A percentile compares a stretch with the other conserved stretches of the same genome.
These are phyloP conservation scores for Cariama cristata DNA, from an alignment of 2,113 vertebrate species.

Conservation along the genomic window DNA sequence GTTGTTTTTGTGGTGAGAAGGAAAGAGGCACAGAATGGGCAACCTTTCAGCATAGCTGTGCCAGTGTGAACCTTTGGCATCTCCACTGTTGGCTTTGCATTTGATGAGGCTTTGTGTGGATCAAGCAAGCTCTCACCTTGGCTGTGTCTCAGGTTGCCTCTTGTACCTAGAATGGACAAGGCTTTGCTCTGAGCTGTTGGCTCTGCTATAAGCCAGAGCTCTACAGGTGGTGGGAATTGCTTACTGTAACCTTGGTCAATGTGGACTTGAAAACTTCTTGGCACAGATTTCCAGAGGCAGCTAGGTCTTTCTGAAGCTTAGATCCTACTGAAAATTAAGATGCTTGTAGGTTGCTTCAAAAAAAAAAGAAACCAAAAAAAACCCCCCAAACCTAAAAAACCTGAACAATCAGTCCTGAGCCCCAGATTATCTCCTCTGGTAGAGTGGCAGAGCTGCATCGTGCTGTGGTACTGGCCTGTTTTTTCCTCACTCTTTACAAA, in stretches of 20 bases:
- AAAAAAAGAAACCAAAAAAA: background rate
- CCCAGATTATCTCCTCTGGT: background rate
- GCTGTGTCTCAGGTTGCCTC: background rate
- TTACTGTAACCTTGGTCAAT: background rate
- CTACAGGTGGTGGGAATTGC: background rate
- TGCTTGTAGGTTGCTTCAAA: background rate
- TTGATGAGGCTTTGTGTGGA: rapidly evolving
- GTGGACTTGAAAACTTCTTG: background rate
- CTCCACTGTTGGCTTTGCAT: background rate
- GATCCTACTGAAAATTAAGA: background rate
- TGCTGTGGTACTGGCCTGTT: background rate
- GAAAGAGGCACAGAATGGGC: background rate
- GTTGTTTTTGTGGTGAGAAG: background rate
- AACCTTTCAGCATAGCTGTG: background rate
- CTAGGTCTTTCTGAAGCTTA: background rate
- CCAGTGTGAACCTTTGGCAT: background rate
- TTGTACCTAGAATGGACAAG: background rate
- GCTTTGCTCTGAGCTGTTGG: background rate
- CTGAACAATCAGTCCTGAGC: background rate
- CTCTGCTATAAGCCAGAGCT: background rate
- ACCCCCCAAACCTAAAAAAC: too few species aligned
- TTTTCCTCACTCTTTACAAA: background rate
- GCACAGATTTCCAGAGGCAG: background rate
- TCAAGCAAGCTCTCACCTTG: background rate
- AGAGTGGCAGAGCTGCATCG: rapidly evolving